A percentile compares a stretch with the other conserved stretches of the same genome.
Evolutionary conservation across 2,113 vertebrate genomes (phyloP).

Genomic region (Corapipo altera): DNA sequence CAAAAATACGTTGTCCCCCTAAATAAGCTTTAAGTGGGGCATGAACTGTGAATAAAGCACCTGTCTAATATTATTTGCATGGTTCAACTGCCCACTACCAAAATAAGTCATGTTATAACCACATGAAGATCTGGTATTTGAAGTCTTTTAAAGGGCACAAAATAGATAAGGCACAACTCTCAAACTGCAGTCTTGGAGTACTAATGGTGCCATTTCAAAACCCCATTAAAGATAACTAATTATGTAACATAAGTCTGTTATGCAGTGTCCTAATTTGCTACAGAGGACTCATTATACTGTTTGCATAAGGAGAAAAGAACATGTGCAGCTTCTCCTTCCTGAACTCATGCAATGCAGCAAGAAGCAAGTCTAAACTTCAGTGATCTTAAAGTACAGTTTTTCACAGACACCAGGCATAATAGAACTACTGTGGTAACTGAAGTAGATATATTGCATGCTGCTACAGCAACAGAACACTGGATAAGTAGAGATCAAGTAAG

Average conservation of each 20-base stretch:
- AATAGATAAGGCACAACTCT: neutral
- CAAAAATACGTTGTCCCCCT: neutral
- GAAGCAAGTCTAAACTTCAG: neutral
- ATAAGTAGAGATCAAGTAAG: neutral
- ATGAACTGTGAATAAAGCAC: neutral
- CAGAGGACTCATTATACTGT: neutral
- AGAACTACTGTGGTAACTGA: neutral
- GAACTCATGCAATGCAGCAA: neutral
- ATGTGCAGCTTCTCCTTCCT: rapidly evolving
- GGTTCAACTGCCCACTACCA: neutral
- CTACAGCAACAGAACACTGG: neutral
- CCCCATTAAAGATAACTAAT: neutral
- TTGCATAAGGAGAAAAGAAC: neutral
- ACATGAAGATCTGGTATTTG: neutral
- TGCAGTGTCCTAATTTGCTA: neutral
- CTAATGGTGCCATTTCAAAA: neutral
- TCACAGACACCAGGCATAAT: neutral
- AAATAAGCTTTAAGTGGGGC: neutral
- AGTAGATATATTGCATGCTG: neutral
- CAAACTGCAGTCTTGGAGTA: neutral
- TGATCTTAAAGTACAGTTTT: neutral
- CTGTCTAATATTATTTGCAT: neutral
- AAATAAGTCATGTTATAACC: neutral
- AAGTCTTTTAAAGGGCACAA: neutral
- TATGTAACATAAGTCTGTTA: neutral